These are phyloP conservation scores for Lepidurus arcticus DNA, from an alignment of 1,140 invertebrate species.

Conservation along the genomic window DNA sequence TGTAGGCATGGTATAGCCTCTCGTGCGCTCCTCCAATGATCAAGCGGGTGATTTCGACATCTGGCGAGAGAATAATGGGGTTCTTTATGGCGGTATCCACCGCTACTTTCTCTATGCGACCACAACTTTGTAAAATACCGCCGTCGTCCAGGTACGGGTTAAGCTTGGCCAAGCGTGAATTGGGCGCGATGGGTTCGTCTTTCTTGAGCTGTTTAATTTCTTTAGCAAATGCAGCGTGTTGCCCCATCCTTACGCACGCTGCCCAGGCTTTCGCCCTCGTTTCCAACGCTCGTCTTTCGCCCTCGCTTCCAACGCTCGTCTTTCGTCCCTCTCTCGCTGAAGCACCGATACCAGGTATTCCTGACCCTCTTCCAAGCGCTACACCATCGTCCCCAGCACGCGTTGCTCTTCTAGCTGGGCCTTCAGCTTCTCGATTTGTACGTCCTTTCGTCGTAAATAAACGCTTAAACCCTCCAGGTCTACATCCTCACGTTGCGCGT, in stretches of 20 bases:
- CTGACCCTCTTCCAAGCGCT: not conserved
- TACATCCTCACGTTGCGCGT: too few relatives aligned
- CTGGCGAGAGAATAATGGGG: not conserved
- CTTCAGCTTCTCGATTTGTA: not conserved
- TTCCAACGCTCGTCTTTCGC: too few relatives aligned
- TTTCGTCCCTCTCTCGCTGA: not conserved
- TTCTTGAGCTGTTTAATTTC: not conserved
- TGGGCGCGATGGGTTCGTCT: not conserved
- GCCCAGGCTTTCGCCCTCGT: not conserved
- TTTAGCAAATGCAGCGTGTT: not conserved
- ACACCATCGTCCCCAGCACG: not conserved
- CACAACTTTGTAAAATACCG: not conserved
- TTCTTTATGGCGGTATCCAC: not conserved
- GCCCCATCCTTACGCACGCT: not conserved
- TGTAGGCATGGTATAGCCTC: not conserved
- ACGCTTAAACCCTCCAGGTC: not conserved
- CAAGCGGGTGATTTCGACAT: not conserved
- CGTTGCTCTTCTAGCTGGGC: not conserved
- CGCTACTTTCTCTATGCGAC: not conserved
- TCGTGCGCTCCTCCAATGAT: not conserved
- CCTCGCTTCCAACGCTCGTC: not conserved
- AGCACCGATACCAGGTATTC: not conserved
- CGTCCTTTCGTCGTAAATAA: not conserved
- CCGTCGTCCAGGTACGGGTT: not conserved
- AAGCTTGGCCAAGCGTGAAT: not conserved